These are phyloP conservation scores for Spodoptera picta DNA, from an alignment of 2,888 invertebrate genomes.

Conservation along the genomic window DNA sequence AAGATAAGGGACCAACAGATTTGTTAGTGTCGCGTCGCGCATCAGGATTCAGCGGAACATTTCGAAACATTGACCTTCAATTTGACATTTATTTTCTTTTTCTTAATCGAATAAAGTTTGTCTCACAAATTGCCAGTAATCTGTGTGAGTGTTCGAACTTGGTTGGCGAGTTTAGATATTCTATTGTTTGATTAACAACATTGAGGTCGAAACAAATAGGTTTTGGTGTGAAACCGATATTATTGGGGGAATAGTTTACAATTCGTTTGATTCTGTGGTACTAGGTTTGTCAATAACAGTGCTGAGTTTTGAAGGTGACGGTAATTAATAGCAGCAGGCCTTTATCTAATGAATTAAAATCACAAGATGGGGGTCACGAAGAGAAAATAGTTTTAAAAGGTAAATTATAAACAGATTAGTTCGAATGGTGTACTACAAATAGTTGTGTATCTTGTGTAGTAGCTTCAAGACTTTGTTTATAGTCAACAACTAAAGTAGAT, in stretches of 20 bases:
- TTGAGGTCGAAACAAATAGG: constrained; percentile 46
- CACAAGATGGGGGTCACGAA: constrained; percentile 2
- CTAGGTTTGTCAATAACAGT: constrained; percentile 46
- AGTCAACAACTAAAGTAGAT: no score
- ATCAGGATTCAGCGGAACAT: constrained; percentile 58
- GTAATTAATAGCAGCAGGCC: constrained; percentile 32
- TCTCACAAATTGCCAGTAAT: not conserved
- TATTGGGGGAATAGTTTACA: constrained; percentile 31
- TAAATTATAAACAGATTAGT: constrained; percentile 1
- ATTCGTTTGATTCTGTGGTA: constrained; percentile 33
- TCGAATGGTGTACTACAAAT: no score
- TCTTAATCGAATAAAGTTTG: constrained; percentile 4
- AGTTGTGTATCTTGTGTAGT: no score
- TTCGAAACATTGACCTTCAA: constrained; percentile 41
- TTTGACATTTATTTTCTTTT: constrained; percentile 24
- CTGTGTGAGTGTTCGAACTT: constrained; percentile 1
- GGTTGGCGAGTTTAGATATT: constrained; percentile 11
- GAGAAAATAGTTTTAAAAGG: constrained; percentile 3
- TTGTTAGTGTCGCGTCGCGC: constrained; percentile 80
- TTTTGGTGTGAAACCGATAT: constrained; percentile 36
- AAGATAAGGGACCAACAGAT: constrained; percentile 85
- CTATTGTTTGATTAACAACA: constrained; percentile 40
- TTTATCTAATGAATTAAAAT: constrained; percentile 13
- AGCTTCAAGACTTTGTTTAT: no score
- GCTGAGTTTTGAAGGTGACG: constrained; percentile 25